Evolutionary conservation across 2,888 invertebrate genomes (phyloP), one percentile per base, ranked within the genome.

Genomic region (Atrina japonica): DNA sequence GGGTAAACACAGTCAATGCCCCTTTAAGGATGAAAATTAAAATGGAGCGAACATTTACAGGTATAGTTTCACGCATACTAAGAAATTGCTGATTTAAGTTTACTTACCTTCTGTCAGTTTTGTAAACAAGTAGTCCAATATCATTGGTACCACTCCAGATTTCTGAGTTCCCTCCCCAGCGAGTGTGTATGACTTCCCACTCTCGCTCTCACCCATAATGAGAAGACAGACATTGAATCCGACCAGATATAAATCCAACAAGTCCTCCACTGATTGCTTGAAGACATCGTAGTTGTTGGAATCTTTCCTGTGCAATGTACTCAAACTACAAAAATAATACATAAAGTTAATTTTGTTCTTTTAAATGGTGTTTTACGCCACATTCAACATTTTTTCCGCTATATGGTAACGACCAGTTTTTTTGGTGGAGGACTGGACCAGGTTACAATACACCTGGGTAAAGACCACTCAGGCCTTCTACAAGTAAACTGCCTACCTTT

Each of bases 141-240:
- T 68, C 75, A 88, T 81, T 1, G 85, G 84, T 5, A 87, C 78
- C 30, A 89, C 63, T 14, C 89, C 89, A 23, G 84, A 76, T 23
- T 78, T 83, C 35, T 73, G 76, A 6, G 77, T 76, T 18, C 84
- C 82, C 50, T 88, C 86, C 21, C 89, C 89, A 29, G 83, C 83
- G 43, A 89, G 49, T 2, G 87, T 83, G 76, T 80, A 86, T 0
- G 88, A 80, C 65, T 89, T 89, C n/a, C 89, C 89, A 6, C 88
- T 77, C 1, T 86, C 88, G 70, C 83, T 86, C 72, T 89, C 87
- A 9, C 89, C 89, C 64, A 81, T 81, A 14, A 89, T 76, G 29
- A 90, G 60, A n/a, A 89, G 68, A 65, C 85, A 86, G 6, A 82
- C 81, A 75, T 90, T 89, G 76, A 84, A 89, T 2, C 90, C 89